Conservation (phyloP, 2,113 vertebrate species). For the Caretta caretta region DNA sequence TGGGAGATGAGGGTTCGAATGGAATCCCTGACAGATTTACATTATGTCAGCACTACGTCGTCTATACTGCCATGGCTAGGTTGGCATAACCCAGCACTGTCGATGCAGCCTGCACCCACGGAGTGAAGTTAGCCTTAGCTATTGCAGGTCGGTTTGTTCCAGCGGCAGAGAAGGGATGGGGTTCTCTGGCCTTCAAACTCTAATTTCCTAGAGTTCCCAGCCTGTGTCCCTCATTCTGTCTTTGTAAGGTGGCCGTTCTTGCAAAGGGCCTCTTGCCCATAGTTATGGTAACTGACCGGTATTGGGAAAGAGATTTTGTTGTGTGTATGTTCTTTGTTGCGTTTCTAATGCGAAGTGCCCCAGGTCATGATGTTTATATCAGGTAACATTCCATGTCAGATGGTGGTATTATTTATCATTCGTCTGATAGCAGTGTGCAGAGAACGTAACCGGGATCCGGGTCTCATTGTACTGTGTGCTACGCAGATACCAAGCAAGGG, state of each 20-base stretch:
- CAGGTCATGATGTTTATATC: not conserved
- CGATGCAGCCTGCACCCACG: too few species aligned
- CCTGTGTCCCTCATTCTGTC: not conserved
- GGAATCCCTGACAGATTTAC: not conserved
- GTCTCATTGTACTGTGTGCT: fast-evolving
- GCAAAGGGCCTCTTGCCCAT: not conserved
- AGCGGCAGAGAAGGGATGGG: not conserved
- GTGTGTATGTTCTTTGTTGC: too few species aligned
- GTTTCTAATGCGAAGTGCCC: not conserved
- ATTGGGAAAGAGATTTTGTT: too few species aligned
- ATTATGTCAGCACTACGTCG: too few species aligned
- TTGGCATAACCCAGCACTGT: too few species aligned
- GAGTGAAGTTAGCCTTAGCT: not conserved
- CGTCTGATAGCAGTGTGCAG: not conserved
- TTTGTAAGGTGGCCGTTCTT: not conserved
- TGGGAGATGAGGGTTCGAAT: not conserved
- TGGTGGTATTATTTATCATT: not conserved
- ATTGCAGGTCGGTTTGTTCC: not conserved
- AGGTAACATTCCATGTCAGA: not conserved
- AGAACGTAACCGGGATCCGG: not conserved
- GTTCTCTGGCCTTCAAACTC: not conserved
- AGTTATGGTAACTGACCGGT: not conserved
- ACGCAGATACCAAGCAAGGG: not conserved
- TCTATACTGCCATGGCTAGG: too few species aligned
- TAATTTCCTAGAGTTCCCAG: not conserved